A percentile compares a stretch with the other conserved stretches of the same genome.
Conservation (phyloP, 2,113 vertebrate genomes). For the Trogon melanurus region DNA sequence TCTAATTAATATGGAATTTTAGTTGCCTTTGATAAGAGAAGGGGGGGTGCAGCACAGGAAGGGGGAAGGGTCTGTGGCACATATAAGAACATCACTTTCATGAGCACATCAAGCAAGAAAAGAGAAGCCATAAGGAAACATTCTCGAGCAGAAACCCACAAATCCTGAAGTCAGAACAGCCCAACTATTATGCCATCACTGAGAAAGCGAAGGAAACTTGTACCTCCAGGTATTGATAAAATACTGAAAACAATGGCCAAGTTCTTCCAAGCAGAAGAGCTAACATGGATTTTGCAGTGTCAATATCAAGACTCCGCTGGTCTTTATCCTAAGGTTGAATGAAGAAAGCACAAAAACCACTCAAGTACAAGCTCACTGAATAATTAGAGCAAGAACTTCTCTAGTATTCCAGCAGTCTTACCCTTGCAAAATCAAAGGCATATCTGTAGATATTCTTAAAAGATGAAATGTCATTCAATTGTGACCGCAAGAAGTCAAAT, state of each 20-base stretch:
- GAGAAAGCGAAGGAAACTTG: constrained; percentile 17
- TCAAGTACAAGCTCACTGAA: not conserved
- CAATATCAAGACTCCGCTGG: constrained; percentile 95
- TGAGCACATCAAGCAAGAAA: not conserved
- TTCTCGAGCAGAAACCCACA: not conserved
- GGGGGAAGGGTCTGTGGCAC: not conserved
- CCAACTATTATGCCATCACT: not conserved
- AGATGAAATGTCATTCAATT: constrained; percentile 88
- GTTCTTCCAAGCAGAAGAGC: constrained; percentile 91
- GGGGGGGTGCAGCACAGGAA: not conserved
- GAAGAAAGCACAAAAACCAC: not conserved
- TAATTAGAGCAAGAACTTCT: not conserved
- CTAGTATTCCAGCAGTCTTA: constrained; percentile 70
- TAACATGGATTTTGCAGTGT: constrained; percentile 95
- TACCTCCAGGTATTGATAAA: constrained; percentile 95
- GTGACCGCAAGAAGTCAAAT: constrained; percentile 89
- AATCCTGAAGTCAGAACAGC: not conserved
- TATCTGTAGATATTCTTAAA: constrained; percentile 99
- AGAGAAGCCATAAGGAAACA: not conserved
- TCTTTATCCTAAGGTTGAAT: constrained; percentile 86
- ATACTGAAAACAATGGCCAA: constrained; percentile 94
- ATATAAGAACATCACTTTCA: not conserved
- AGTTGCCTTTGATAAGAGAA: not conserved
- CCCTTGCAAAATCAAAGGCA: constrained; percentile 96
- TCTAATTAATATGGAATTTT: not conserved